Evolutionary conservation across 2,797 vertebrate genomes (phyloP).

Genomic region (Gymnodraco acuticeps): DNA sequence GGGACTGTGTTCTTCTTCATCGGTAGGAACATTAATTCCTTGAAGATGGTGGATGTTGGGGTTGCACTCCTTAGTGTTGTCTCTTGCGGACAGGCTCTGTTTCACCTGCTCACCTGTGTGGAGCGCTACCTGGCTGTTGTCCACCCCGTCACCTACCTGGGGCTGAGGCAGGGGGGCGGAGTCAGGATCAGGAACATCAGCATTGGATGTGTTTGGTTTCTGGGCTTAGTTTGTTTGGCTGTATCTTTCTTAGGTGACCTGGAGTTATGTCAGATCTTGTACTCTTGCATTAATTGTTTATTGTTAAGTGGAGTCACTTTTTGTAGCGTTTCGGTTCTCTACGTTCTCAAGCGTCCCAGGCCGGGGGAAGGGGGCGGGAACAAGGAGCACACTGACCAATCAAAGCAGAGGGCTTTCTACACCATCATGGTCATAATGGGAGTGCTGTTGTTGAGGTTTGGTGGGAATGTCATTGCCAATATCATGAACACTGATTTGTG

Average conservation of each 20-base stretch:
- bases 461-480: not conserved
- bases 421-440: slow-evolving; percentile 6
- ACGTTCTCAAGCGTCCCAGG: slow-evolving; percentile 20
- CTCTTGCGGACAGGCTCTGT: too few species aligned
- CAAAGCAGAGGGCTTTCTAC: slow-evolving; percentile 37
- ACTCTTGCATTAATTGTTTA: fast-evolving
- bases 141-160: slow-evolving; percentile 37
- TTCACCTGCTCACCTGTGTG: too few species aligned
- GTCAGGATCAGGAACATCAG: slow-evolving; percentile 13
- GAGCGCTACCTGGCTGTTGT: slow-evolving; percentile 46
- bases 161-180: too few species aligned
- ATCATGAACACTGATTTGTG: fast-evolving
- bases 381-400: not conserved
- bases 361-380: not conserved
- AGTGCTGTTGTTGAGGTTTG: not conserved
- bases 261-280: too few species aligned
- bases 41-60: too few species aligned
- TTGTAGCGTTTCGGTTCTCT: slow-evolving; percentile 25
- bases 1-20: too few species aligned
- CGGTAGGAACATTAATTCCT: too few species aligned
- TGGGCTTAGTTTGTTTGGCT: too few species aligned
- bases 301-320: not conserved
- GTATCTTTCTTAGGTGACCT: too few species aligned
- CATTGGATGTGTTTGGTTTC: slow-evolving; percentile 4
- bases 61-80: too few species aligned